phyloP scores from a whole-genome alignment of 2,797 vertebrate genomes.

The Tiaroga cobitis region DNA sequence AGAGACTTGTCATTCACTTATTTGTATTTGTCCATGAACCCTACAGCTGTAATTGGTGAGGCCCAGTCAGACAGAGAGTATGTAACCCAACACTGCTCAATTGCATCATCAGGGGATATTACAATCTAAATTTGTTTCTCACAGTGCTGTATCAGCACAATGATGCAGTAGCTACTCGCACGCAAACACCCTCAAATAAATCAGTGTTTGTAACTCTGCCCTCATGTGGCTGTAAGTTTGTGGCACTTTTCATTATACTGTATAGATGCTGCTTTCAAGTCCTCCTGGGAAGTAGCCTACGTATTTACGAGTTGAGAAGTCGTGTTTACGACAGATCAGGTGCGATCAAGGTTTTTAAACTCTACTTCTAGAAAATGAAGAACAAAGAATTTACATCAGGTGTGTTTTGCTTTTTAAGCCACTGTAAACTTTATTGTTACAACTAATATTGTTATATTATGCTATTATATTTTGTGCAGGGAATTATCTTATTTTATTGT shows the following conservation, averaged over 20 bases:
- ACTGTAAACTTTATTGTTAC: too few relatives aligned
- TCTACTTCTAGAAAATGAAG: too few relatives aligned
- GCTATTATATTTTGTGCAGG: too few relatives aligned
- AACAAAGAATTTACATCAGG: too few relatives aligned
- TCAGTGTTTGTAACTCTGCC: constrained; percentile 67
- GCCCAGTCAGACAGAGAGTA: constrained; percentile 69
- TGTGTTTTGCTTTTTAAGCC: too few relatives aligned
- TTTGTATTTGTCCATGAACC: constrained; percentile 70
- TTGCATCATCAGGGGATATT: constrained; percentile 73
- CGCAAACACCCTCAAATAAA: not conserved
- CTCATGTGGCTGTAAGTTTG: constrained; percentile 69
- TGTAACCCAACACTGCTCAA: constrained; percentile 73
- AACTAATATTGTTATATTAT: too few relatives aligned
- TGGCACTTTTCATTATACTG: not conserved
- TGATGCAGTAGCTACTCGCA: constrained; percentile 19
- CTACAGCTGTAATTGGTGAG: constrained; percentile 73
- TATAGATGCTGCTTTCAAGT: too few relatives aligned
- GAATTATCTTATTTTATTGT: too few relatives aligned
- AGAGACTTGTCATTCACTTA: constrained; percentile 55
- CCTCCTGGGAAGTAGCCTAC: too few relatives aligned
- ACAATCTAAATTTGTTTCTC: constrained; percentile 74
- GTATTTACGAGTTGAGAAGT: too few relatives aligned
- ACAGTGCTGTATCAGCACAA: constrained; percentile 71
- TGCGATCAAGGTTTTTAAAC: too few relatives aligned
- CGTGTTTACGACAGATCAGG: too few relatives aligned